Base-by-base conservation (phyloP, 1,140 invertebrate species). In the Bathynomus jamesi region DNA sequence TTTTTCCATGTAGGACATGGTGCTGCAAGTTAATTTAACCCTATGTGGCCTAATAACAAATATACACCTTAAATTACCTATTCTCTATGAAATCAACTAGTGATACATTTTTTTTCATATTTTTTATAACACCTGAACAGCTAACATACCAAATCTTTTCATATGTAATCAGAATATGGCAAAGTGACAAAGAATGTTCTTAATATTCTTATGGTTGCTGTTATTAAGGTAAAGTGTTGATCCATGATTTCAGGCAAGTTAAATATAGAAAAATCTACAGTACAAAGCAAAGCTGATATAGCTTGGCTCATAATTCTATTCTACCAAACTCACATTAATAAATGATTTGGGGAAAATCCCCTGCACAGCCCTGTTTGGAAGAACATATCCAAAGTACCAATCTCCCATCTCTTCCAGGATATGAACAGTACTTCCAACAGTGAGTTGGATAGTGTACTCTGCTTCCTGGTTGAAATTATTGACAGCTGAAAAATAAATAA, bases 321-420 rank as follows among this genome's bases (percentile, higher is more conserved):
- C n/a, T 53, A 40, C 27, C 4, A 46, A 53, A 40, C 61, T 25
- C 21, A 74, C 75, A 68, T 74, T 69, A 68, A 95, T 85, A 80
- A 91, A 95, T 70, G 82, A 87, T 83, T 94, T 94, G 29, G 94
- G 94, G 81, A 96, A 93, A 74, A 94, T 90, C 46, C 94, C 94
- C 75, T 83, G 81, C 29, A 83, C 77, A 64, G 83, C 81, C 78
- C 84, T 84, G 78, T 88, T 86, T 78, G 85, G 87, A 69, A 83
- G 81, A 17, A 82, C 81, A 80, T 87, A 90, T 27, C 91, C 91
- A 83, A 88, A 90, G 81, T 88, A 93, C 91, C 91, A 94, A 66
- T 88, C 86, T 66, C 86, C 86, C 80, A 84, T 85, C 83, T 91
- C 89, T 80, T 88, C 85, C 65, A 87, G 79, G 78, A 93, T 87